Evolutionary conservation across 2,113 vertebrate species (phyloP).

Genomic region (Platycercus adscitus): DNA sequence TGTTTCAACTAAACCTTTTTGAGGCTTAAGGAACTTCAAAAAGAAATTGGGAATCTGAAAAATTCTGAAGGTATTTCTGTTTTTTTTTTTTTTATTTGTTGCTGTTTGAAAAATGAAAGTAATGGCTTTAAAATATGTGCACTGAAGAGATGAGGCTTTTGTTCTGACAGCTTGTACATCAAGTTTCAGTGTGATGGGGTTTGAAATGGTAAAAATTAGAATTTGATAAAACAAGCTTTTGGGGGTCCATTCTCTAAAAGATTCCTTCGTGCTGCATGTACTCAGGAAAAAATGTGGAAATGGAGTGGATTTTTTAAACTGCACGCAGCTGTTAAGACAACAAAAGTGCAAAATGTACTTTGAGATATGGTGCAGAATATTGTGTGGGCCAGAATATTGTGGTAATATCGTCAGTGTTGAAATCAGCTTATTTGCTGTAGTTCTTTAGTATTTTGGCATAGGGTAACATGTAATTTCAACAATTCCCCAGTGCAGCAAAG

Average conservation of each 20-base stretch:
- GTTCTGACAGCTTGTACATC: slow-evolving; percentile 42
- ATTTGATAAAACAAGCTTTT: slow-evolving; percentile 35
- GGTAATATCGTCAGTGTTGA: neutral
- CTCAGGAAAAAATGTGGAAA: neutral
- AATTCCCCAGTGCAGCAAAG: neutral
- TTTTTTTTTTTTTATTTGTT: neutral
- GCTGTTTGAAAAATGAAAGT: slow-evolving; percentile 19
- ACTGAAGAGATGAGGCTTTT: neutral
- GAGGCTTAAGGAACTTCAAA: slow-evolving; percentile 13
- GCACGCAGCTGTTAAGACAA: neutral
- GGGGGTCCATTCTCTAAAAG: neutral
- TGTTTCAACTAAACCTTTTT: slow-evolving; percentile 8
- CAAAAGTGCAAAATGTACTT: neutral
- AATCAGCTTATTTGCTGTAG: neutral
- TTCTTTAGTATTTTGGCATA: neutral
- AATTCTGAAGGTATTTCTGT: neutral
- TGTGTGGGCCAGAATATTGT: neutral
- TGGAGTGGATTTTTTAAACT: neutral
- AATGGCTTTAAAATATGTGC: slow-evolving; percentile 16
- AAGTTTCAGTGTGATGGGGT: slow-evolving; percentile 5
- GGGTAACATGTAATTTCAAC: neutral
- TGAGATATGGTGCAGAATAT: neutral
- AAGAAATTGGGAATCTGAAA: slow-evolving; percentile 8
- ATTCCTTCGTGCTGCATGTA: neutral
- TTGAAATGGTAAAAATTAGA: slow-evolving; percentile 29